These are phyloP conservation scores for Coecobrya sp. DNA, from an alignment of 2,888 invertebrate species.

Conservation along the genomic window DNA sequence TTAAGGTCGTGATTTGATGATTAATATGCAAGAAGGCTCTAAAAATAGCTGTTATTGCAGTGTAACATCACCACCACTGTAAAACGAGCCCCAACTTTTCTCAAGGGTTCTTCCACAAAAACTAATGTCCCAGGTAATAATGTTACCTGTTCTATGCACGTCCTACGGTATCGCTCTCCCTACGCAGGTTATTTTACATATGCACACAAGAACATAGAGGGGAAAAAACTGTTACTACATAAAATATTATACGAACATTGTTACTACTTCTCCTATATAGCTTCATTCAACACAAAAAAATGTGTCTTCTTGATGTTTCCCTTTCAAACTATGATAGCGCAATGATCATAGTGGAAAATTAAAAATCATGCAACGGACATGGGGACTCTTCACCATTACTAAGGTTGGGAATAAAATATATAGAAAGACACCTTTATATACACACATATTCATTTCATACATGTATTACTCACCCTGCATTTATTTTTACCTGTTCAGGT, in stretches of 20 bases:
- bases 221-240: conserved; percentile 69
- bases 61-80: conserved; percentile 1
- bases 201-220: conserved; percentile 72
- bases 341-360: conserved; percentile 64
- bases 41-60: conserved; percentile 17
- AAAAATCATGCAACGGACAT: conserved; percentile 78
- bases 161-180: conserved; percentile 55
- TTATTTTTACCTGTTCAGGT: conserved; percentile 72
- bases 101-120: conserved; percentile 69
- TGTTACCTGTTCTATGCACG: conserved; percentile 67
- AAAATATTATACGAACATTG: conserved; percentile 40
- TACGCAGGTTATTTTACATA: conserved; percentile 63
- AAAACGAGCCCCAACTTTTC: conserved; percentile 53
- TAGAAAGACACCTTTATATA: not conserved
- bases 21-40: conserved; percentile 40
- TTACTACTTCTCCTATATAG: not conserved
- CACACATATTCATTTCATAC: not conserved
- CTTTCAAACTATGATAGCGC: conserved; percentile 71
- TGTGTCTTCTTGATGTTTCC: conserved; percentile 65
- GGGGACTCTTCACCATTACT: not conserved
- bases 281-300: conserved; percentile 32
- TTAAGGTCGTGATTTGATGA: not conserved
- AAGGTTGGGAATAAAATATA: conserved; percentile 49
- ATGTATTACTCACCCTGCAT: conserved; percentile 2
- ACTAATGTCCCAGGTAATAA: conserved; percentile 80